Evolutionary conservation across 2,888 invertebrate species (phyloP), one percentile per base, ranked within the genome.

Genomic region (Belgica antarctica): DNA sequence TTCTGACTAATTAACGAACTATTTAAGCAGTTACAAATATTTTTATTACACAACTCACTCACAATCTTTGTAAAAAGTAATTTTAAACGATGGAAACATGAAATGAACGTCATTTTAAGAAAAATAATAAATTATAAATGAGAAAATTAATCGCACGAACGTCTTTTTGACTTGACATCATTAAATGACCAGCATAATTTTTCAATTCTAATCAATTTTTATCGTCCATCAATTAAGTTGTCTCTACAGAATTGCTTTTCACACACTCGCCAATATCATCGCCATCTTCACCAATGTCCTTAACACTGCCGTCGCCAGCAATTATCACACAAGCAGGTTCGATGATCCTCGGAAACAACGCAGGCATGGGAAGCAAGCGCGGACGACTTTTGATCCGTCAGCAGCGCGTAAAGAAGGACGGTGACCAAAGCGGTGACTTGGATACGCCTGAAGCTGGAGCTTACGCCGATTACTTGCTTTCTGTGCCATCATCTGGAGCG

Each of bases 351-450:
- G 22, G 75, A 46, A 65, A 31, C 25, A 59, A 59, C 15, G 24
- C 31, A 15, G 57, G 71, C 59, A 82, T 84, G 81, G 85, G 84
- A 57, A 82, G 83, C 12, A 87, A 86, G 78, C 81, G 87, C 71
- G 85, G 86, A 72, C 83, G 88, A 46, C 82, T 86, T 71, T 79
- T 88, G 59, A 87, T 86, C 78, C 82, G 88, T 46, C 88, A 88
- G 74, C 86, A 85, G 17, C 81, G 87, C 59, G 83, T 88, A 70
- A 88, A 88, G 76, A 83, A 86, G 65, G 87, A 87, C 73, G 82
- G 82, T 73, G 87, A 87, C 73, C 70, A 70, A 34, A 28, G 47
- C 10, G 68, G 68, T 27, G 68, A 68, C 34, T 68, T 68, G 46
- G 68, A 68, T 22, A 68, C 68, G 15, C 68, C 72, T 31, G 62